Conservation (phyloP, 2,888 invertebrate species). For the Notodromas monacha region DNA sequence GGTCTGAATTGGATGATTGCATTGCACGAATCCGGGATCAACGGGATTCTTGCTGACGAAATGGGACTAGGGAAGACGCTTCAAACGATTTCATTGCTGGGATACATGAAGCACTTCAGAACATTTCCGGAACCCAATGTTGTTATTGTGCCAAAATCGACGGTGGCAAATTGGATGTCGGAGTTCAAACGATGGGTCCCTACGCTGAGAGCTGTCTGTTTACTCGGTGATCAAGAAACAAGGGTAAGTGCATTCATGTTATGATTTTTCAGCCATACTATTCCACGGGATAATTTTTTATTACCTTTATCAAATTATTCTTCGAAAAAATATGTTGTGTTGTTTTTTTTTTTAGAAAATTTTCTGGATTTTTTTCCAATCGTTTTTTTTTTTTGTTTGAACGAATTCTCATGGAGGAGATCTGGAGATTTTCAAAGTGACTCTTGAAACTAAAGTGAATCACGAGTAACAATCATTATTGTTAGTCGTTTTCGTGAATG, state of each 20-base stretch:
- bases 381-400: too few relatives aligned
- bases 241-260: slow-evolving; percentile 29
- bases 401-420: too few relatives aligned
- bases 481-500: too few relatives aligned
- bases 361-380: too few relatives aligned
- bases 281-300: too few relatives aligned
- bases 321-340: too few relatives aligned
- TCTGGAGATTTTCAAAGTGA: too few relatives aligned
- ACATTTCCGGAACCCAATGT: slow-evolving; percentile 80
- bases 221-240: slow-evolving; percentile 79
- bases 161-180: slow-evolving; percentile 87
- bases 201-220: slow-evolving; percentile 48
- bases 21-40: slow-evolving; percentile 87
- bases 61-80: slow-evolving; percentile 98
- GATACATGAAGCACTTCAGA: slow-evolving; percentile 82
- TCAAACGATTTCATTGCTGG: slow-evolving; percentile 83
- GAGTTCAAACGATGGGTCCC: slow-evolving; percentile 97
- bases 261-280: too few relatives aligned
- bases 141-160: slow-evolving; percentile 95
- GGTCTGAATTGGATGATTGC: slow-evolving; percentile 99
- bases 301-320: too few relatives aligned
- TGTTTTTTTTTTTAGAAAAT: too few relatives aligned
- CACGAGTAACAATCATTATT: too few relatives aligned
- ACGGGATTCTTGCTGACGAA: slow-evolving; percentile 93
- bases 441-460: too few relatives aligned